Evolutionary conservation across 2,888 invertebrate genomes (phyloP).

Genomic region (Volucella bombylans): DNA sequence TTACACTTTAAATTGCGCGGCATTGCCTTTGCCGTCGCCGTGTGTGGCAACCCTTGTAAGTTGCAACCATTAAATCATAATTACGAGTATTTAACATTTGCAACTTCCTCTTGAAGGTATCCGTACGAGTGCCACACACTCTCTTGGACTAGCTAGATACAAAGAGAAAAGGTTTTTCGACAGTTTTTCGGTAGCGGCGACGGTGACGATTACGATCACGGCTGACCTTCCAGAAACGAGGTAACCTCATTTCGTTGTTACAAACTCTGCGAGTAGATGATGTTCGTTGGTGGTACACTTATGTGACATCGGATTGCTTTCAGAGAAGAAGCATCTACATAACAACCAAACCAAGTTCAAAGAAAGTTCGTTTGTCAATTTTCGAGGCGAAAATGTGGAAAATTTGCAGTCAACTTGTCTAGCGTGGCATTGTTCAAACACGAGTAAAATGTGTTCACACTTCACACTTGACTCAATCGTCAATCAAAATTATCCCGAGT

Average conservation of each 20-base stretch:
- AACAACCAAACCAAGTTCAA: no score
- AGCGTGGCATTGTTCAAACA: no score
- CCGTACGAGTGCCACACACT: not conserved
- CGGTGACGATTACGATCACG: not conserved
- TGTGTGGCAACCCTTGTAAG: conserved; percentile 16
- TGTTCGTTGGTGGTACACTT: conserved; percentile 1
- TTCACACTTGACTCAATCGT: no score
- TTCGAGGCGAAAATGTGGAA: no score
- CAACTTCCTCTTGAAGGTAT: conserved; percentile 69
- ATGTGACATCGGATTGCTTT: no score
- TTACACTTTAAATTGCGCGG: conserved; percentile 58
- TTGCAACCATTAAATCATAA: conserved; percentile 62
- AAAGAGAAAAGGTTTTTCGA: conserved; percentile 63
- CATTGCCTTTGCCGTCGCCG: not conserved
- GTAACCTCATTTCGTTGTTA: conserved; percentile 64
- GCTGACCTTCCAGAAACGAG: conserved; percentile 67
- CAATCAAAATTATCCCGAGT: no score
- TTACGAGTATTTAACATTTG: conserved; percentile 59
- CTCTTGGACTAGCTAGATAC: not conserved
- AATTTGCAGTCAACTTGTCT: no score
- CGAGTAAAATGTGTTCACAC: no score
- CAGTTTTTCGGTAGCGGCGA: not conserved
- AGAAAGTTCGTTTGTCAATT: no score
- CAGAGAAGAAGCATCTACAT: no score
- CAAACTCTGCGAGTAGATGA: not conserved